phyloP scores from a whole-genome alignment of 2,797 vertebrate species.

The Alosa sapidissima region DNA sequence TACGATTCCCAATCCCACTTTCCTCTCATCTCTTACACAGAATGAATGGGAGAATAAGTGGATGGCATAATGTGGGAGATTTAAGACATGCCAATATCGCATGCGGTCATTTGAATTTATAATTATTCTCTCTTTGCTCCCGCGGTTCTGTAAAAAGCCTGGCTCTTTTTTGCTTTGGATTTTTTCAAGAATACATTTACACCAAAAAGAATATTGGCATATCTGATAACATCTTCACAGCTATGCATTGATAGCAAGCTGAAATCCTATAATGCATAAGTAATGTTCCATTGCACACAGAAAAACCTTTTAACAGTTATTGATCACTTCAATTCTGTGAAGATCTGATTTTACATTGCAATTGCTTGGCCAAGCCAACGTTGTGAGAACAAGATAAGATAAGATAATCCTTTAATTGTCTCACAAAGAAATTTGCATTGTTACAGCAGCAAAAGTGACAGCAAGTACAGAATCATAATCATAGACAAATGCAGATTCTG shows the following conservation, averaged over 20 bases:
- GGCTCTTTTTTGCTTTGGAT: background rate
- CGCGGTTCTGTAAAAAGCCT: background rate
- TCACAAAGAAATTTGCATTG: no score
- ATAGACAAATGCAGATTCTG: background rate
- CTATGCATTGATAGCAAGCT: background rate
- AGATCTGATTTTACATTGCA: background rate
- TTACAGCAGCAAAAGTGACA: no score
- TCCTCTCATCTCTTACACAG: background rate
- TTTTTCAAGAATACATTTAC: background rate
- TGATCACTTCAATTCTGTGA: background rate
- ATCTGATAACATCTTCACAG: background rate
- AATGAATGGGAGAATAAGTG: constrained; percentile 1
- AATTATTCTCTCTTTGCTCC: background rate
- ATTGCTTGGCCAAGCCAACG: background rate
- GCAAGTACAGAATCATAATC: background rate
- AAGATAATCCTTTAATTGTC: no score
- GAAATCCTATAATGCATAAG: background rate
- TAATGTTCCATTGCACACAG: background rate
- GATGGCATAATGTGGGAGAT: background rate
- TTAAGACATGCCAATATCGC: constrained; percentile 6
- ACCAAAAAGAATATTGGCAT: background rate
- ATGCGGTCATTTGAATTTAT: background rate
- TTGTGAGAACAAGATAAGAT: no score
- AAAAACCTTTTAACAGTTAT: background rate
- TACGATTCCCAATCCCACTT: background rate